These are phyloP conservation scores for Etheostoma perlongum DNA, from an alignment of 2,797 vertebrate genomes.

Conservation along the genomic window DNA sequence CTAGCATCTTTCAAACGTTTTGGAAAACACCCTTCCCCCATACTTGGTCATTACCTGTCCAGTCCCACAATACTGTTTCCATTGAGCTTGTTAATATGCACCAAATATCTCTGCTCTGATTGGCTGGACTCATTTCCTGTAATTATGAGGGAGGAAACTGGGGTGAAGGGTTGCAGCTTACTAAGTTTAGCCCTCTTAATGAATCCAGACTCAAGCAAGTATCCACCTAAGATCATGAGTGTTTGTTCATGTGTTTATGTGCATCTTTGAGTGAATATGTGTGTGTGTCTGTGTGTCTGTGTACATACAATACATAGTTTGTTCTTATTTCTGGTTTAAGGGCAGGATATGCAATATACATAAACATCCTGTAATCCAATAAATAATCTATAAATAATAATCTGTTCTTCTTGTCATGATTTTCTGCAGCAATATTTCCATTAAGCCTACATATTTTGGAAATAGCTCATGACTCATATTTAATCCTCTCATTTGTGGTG, in stretches of 20 bases:
- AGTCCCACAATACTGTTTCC: constrained; percentile 57
- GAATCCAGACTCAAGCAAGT: constrained; percentile 33
- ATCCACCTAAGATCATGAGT: constrained; percentile 37
- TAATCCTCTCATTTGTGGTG: constrained; percentile 21
- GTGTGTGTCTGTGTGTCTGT: constrained; percentile 19
- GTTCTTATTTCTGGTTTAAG: background rate
- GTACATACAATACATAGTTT: background rate
- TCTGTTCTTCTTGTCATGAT: background rate
- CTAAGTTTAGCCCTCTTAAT: constrained; percentile 72
- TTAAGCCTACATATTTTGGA: constrained; percentile 5
- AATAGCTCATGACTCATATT: constrained; percentile 6
- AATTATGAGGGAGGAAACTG: constrained; percentile 89
- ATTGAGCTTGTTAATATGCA: constrained; percentile 85
- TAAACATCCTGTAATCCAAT: background rate
- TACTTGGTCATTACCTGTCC: constrained; percentile 35
- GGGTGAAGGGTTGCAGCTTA: constrained; percentile 86
- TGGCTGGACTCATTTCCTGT: constrained; percentile 86
- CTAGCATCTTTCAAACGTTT: constrained; percentile 11
- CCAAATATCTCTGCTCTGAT: constrained; percentile 75
- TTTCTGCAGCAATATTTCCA: constrained; percentile 14
- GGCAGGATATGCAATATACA: background rate
- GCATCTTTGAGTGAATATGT: background rate
- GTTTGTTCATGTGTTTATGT: constrained; percentile 7
- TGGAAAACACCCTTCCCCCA: constrained; percentile 14
- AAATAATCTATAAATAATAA: background rate